Evolutionary conservation across 2,888 invertebrate genomes (phyloP).

Genomic region (Agonopterix arenella): DNA sequence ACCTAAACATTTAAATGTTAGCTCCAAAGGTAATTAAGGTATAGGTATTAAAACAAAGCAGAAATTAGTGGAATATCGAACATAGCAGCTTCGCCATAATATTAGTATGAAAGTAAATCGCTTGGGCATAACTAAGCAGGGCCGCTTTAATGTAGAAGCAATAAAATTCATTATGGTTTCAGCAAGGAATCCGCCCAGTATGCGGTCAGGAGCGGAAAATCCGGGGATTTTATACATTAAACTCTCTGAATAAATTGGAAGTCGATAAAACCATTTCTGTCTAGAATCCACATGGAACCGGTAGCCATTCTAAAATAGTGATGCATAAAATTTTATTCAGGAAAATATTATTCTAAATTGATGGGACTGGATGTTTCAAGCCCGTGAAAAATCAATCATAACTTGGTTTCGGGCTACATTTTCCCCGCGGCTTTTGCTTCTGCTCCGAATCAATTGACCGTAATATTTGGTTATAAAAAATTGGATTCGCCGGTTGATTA

Average conservation of each 20-base stretch:
- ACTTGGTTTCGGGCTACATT: not conserved
- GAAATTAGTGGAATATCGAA: too few species aligned
- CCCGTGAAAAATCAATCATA: slow-evolving; percentile 8
- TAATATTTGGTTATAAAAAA: too few species aligned
- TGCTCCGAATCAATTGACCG: too few species aligned
- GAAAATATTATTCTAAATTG: slow-evolving; percentile 22
- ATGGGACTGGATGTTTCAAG: slow-evolving; percentile 8
- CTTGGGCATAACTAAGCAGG: slow-evolving; percentile 29
- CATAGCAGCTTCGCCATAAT: not conserved
- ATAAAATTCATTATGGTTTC: slow-evolving; percentile 57
- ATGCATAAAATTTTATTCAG: slow-evolving; percentile 37
- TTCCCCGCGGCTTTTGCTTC: too few species aligned
- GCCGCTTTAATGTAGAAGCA: slow-evolving; percentile 37
- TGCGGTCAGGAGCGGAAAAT: slow-evolving; percentile 43
- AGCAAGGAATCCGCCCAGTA: slow-evolving; percentile 37
- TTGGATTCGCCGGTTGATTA: too few species aligned
- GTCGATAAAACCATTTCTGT: slow-evolving; percentile 51
- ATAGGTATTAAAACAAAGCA: too few species aligned
- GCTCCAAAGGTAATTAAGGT: too few species aligned
- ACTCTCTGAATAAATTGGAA: slow-evolving; percentile 57
- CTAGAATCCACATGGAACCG: slow-evolving; percentile 35
- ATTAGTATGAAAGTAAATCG: slow-evolving; percentile 32
- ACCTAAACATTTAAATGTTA: too few species aligned
- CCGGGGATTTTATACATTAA: slow-evolving; percentile 52
- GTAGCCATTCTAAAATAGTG: slow-evolving; percentile 33